Percentiles rank a stretch among this genome's conserved stretches.
Evolutionary conservation across 1,140 invertebrate species (phyloP).

Genomic region (Amyelois transitella): DNA sequence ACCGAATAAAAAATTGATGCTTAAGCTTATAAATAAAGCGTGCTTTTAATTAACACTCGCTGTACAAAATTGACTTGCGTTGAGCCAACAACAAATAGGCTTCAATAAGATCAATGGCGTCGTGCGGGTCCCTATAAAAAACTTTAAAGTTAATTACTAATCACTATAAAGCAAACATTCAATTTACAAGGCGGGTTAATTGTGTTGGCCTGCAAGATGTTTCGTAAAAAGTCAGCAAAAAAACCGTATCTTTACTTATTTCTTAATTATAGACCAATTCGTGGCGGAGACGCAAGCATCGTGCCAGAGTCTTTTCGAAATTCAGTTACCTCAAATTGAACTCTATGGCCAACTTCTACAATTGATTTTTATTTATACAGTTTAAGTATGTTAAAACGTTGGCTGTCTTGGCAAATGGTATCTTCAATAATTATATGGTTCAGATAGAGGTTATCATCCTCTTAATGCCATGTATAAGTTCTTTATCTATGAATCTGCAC

Average conservation of each 20-base stretch:
- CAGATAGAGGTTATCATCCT: slow-evolving; percentile 67
- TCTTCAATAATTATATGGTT: slow-evolving; percentile 67
- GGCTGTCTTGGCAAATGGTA: slow-evolving; percentile 57
- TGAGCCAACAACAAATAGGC: slow-evolving; percentile 40
- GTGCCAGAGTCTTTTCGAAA: slow-evolving; percentile 27
- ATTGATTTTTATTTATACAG: slow-evolving; percentile 18
- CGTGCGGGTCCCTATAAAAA: slow-evolving; percentile 52
- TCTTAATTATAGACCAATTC: slow-evolving; percentile 74
- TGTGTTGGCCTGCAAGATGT: slow-evolving; percentile 55
- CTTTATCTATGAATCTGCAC: slow-evolving; percentile 54
- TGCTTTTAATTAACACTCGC: slow-evolving; percentile 49
- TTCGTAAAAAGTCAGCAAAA: slow-evolving; percentile 68
- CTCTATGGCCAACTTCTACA: slow-evolving; percentile 22
- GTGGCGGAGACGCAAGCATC: slow-evolving; percentile 53
- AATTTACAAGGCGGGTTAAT: slow-evolving; percentile 72
- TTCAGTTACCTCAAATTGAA: slow-evolving; percentile 9
- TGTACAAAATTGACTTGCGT: slow-evolving; percentile 43
- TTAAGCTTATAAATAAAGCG: neutral
- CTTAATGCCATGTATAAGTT: slow-evolving; percentile 50
- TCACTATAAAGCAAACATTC: slow-evolving; percentile 73
- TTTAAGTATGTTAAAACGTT: slow-evolving; percentile 18
- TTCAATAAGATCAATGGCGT: slow-evolving; percentile 47
- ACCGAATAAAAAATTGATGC: neutral
- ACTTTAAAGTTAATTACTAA: slow-evolving; percentile 65
- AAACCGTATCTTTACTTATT: slow-evolving; percentile 72